Base-by-base conservation (phyloP, 2,888 invertebrate genomes). In the Drosophila diplacantha region DNA sequence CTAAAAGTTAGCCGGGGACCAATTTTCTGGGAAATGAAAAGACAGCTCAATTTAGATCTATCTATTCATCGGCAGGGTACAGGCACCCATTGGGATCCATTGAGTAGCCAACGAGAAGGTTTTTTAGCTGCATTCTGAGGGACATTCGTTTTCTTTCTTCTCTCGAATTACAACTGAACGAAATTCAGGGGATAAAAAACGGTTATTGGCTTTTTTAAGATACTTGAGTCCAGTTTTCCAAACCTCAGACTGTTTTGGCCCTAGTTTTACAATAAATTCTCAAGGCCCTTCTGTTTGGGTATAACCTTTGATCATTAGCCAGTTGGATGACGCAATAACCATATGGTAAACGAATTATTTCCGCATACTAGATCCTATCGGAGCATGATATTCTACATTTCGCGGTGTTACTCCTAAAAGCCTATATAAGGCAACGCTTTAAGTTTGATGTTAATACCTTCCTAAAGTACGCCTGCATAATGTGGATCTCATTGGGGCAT, bases 301-400 rank as follows among this genome's bases (percentile, higher is more conserved):
- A 22, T 37, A 37, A 55, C 54, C 54, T 55, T 55, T 37, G n/a
- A 32, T 47, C 46, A 20, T 20, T 47, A 47, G 2, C 5, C 14
- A 32, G n/a, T 0, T 14, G 2, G 31, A 20, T 54, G 20, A 52
- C 29, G 54, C 12, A 60, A 55, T 12, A 22, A 11, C 35, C 46
- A 20, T 32, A 24, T 22, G 12, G 0, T 16, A 55, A 52, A 22
- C 6, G 11, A 5, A 11, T 55, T 55, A 37, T 55, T 16, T 14
- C 22, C 55, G 16, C 52, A 31, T 38, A 22, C 12, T 5, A 16
- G 16, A 38, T 24, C 14, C 14, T 16, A 3, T 38, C 16, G 14
- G 16, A n/a, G 37, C 37, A 52, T 52, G 35, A 18, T 18, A 22
- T 38, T 18, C 3, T 4, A 3, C 12, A 55, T 52, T 55, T 22